Conservation (phyloP, 2,888 invertebrate species). For the Amblyjoppa fuscipennis region DNA sequence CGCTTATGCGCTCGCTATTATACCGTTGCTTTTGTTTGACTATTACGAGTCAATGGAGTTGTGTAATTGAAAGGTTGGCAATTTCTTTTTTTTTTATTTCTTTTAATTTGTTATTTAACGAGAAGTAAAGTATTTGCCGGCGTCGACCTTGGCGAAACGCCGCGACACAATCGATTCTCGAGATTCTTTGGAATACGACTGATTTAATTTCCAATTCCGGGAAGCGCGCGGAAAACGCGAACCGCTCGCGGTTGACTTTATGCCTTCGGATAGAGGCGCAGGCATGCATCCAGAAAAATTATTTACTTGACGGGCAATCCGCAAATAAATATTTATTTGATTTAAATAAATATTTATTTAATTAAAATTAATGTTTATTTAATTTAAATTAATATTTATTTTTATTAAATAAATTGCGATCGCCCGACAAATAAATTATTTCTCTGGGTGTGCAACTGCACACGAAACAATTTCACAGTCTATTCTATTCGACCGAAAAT, state of each 20-base stretch:
- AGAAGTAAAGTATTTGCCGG: conserved; percentile 4
- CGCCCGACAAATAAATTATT: too few species aligned
- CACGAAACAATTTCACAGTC: not conserved
- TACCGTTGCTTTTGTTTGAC: not conserved
- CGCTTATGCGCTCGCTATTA: not conserved
- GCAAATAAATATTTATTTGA: not conserved
- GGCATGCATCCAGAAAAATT: not conserved
- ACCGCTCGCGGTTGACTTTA: not conserved
- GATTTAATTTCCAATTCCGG: conserved; percentile 14
- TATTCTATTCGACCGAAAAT: not conserved
- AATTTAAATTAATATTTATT: too few species aligned
- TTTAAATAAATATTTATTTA: not conserved
- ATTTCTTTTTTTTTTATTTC: not conserved
- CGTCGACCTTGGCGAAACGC: conserved; percentile 18
- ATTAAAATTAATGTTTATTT: too few species aligned
- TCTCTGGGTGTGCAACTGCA: not conserved
- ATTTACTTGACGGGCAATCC: too few species aligned
- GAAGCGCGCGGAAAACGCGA: not conserved
- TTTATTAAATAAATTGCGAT: too few species aligned
- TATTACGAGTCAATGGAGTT: conserved; percentile 25
- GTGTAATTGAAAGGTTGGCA: conserved; percentile 25
- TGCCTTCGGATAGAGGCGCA: not conserved
- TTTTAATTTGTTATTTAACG: conserved; percentile 28
- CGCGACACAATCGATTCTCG: conserved; percentile 30
- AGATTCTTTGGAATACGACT: conserved; percentile 44